Base-by-base conservation (phyloP, 2,888 invertebrate species). In the Troides aeacus region DNA sequence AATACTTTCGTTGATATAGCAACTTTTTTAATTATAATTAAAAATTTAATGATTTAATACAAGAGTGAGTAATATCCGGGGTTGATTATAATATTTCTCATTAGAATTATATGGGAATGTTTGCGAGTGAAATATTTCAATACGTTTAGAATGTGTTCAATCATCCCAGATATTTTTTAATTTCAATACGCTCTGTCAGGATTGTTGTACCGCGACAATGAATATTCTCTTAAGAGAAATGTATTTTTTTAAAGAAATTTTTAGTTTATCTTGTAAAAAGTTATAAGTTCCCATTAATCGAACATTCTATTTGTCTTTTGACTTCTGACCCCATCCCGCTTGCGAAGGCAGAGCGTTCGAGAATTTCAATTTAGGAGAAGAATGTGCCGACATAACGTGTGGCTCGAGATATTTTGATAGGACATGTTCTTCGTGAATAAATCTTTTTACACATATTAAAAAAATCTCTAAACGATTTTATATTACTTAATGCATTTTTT, bases 281-380 rank as follows among this genome's bases (percentile, higher is more conserved):
- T 85, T 85, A 89, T 87, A 85, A 82, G 84, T 88, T 85, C 81
- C 79, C 83, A 88, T 90, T 91, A 90, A 91, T 91, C 90, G 91
- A 90, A 90, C 86, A 86, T 89, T 88, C 87, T 90, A 90, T 90
- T 92, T 90, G 91, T 92, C 92, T 91, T 91, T 88, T 86, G 87
- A 87, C 87, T 88, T 84, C 79, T 85, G 88, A 88, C 88, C 89
- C 87, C 86, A 81, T 87, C 90, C 88, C 84, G 82, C 82, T 82
- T 78, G 80, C 82, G 85, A 84, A 86, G 87, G 89, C 87, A 87
- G 86, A 87, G 86, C 88, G 90, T 88, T 88, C 88, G 89, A 92
- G 93, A 93, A 93, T 93, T 93, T 92, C 93, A 93, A 93, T 93
- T 93, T 93, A 92, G 87, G 92, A 92, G 93, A 93, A 93, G 93